phyloP scores from a whole-genome alignment of 2,797 vertebrate species.

The Limnodromus scolopaceus region DNA sequence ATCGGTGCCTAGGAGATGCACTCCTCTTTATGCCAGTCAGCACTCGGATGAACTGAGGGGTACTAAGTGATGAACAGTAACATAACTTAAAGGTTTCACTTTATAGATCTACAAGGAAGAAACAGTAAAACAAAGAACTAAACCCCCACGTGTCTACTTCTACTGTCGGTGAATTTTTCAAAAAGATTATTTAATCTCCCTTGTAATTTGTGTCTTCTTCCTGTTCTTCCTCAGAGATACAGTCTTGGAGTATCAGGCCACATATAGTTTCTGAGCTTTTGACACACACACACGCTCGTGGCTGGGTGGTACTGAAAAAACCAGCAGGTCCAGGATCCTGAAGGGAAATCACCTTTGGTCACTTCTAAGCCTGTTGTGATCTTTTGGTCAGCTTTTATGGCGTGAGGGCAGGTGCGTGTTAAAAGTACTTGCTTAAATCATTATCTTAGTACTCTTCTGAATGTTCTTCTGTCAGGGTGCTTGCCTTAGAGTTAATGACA shows the following conservation, averaged over 20 bases:
- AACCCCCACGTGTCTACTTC: rapidly evolving
- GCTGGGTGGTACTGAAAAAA: background rate
- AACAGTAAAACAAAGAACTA: background rate
- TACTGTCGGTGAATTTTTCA: background rate
- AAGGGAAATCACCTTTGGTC: background rate
- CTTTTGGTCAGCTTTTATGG: background rate
- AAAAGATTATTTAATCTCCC: background rate
- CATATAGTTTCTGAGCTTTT: background rate
- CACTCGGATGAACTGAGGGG: background rate
- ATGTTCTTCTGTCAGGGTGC: background rate
- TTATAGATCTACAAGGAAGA: background rate
- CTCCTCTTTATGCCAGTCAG: background rate
- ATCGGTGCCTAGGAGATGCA: background rate
- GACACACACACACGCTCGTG: rapidly evolving
- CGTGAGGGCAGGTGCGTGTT: background rate
- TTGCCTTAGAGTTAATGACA: background rate
- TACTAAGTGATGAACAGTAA: background rate
- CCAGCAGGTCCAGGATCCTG: background rate
- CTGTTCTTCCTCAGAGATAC: background rate
- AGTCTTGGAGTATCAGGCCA: rapidly evolving
- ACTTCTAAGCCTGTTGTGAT: background rate
- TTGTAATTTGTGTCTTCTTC: background rate
- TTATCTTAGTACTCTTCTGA: background rate
- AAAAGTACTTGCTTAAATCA: background rate
- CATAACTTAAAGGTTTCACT: background rate